Conservation (phyloP, 2,888 invertebrate genomes). For the Uloborus plumipes region DNA sequence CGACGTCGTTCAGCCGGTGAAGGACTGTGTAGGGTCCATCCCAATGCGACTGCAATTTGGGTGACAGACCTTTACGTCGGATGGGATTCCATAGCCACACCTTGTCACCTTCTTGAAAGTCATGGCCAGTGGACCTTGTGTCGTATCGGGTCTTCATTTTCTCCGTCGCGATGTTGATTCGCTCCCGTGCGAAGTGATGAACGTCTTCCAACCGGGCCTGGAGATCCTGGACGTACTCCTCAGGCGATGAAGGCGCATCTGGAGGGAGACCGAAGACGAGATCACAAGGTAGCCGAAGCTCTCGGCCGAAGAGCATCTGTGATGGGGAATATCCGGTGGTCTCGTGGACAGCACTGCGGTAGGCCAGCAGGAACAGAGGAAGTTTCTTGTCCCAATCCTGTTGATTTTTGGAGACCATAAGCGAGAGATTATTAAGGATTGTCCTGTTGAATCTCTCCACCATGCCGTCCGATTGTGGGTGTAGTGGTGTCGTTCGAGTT, state of each 20-base stretch:
- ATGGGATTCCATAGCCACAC: background rate
- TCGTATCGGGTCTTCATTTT: constrained; percentile 6
- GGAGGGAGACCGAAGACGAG: background rate
- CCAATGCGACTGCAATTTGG: background rate
- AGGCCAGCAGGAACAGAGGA: constrained; percentile 1
- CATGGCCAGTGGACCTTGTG: constrained; percentile 2
- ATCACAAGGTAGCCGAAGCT: constrained; percentile 13
- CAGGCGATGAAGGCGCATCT: constrained; percentile 8
- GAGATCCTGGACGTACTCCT: constrained; percentile 10
- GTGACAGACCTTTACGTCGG: background rate
- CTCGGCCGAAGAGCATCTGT: constrained; percentile 7
- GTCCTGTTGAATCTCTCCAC: background rate
- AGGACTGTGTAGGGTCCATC: constrained; percentile 21
- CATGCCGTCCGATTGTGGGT: constrained; percentile 7
- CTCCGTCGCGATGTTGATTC: constrained; percentile 9
- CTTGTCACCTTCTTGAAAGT: constrained; percentile 5
- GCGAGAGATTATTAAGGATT: constrained; percentile 9
- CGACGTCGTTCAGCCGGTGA: constrained; percentile 17
- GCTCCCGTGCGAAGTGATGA: background rate
- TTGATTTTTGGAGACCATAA: constrained; percentile 13
- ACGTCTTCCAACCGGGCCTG: constrained; percentile 12
- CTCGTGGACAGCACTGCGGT: constrained; percentile 8
- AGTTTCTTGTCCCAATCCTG: constrained; percentile 4
- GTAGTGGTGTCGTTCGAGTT: background rate
- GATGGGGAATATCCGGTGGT: constrained; percentile 1